Evolutionary conservation across 2,888 invertebrate genomes (phyloP).

Genomic region (Abrostola tripartita): DNA sequence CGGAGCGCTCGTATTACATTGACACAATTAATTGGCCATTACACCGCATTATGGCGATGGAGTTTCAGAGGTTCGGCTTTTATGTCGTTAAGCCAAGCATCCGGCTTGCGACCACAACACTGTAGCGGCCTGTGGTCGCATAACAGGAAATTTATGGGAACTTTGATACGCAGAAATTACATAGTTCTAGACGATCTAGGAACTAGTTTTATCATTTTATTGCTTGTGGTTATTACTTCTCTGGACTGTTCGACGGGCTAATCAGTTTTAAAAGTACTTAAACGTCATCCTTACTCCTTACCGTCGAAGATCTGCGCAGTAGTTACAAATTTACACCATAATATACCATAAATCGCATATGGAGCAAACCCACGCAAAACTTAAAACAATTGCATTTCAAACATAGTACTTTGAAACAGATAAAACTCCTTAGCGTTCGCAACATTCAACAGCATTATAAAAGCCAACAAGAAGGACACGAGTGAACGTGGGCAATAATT

Average conservation of each 20-base stretch:
- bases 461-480: slow-evolving; percentile 20
- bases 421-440: background rate
- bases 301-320: too few species aligned
- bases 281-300: too few species aligned
- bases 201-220: slow-evolving; percentile 2
- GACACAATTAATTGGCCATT: slow-evolving; percentile 53
- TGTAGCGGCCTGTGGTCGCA: slow-evolving; percentile 45
- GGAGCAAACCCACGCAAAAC: background rate
- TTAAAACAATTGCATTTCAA: background rate
- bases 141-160: slow-evolving; percentile 52
- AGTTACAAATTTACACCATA: too few species aligned
- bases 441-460: slow-evolving; percentile 21
- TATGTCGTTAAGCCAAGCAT: slow-evolving; percentile 35
- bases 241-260: too few species aligned
- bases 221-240: too few species aligned
- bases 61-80: slow-evolving; percentile 44
- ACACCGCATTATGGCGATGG: slow-evolving; percentile 39
- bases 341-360: background rate
- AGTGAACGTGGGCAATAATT: slow-evolving; percentile 25
- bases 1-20: slow-evolving; percentile 39
- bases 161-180: slow-evolving; percentile 22
- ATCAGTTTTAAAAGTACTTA: too few species aligned
- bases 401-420: slow-evolving; percentile 9
- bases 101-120: slow-evolving; percentile 49
- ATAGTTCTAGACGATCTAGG: slow-evolving; percentile 18